Conservation (phyloP, 2,797 vertebrate species). For the Sylvilagus floridanus region DNA sequence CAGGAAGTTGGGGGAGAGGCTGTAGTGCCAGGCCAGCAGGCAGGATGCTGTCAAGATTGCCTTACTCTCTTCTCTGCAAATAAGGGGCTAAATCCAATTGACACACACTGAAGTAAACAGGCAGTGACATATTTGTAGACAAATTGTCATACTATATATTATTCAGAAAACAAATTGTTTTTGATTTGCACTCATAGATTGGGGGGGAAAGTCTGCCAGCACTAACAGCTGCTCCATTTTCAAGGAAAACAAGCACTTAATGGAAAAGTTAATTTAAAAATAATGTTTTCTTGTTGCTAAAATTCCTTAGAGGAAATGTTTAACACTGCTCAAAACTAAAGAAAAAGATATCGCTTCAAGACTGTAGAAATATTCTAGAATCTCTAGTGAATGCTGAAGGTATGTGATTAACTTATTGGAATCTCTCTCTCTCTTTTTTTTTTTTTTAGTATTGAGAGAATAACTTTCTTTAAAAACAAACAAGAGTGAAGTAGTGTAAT, state of each 20-base stretch:
- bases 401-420: slow-evolving; percentile 27
- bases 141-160: slow-evolving; percentile 87
- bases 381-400: neutral
- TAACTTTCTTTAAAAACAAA: neutral
- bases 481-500: slow-evolving; percentile 45
- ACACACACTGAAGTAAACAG: slow-evolving; percentile 85
- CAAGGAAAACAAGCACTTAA: slow-evolving; percentile 73
- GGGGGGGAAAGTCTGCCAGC: slow-evolving; percentile 76
- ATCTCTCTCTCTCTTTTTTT: neutral
- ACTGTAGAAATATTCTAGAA: slow-evolving; percentile 35
- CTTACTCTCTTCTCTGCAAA: slow-evolving; percentile 81
- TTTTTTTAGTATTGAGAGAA: neutral
- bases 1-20: slow-evolving; percentile 73
- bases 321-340: slow-evolving; percentile 55
- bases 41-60: slow-evolving; percentile 76
- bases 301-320: slow-evolving; percentile 70
- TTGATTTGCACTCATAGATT: slow-evolving; percentile 81
- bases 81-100: slow-evolving; percentile 85
- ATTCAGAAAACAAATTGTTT: slow-evolving; percentile 87
- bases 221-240: slow-evolving; percentile 83
- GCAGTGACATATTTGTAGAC: slow-evolving; percentile 89
- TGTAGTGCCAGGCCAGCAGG: slow-evolving; percentile 73
- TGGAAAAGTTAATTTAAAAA: slow-evolving; percentile 81
- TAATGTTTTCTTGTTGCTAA: slow-evolving; percentile 75
- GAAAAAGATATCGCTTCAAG: slow-evolving; percentile 34